Conservation (phyloP, 2,888 invertebrate species). For the Polyploca ridens region DNA sequence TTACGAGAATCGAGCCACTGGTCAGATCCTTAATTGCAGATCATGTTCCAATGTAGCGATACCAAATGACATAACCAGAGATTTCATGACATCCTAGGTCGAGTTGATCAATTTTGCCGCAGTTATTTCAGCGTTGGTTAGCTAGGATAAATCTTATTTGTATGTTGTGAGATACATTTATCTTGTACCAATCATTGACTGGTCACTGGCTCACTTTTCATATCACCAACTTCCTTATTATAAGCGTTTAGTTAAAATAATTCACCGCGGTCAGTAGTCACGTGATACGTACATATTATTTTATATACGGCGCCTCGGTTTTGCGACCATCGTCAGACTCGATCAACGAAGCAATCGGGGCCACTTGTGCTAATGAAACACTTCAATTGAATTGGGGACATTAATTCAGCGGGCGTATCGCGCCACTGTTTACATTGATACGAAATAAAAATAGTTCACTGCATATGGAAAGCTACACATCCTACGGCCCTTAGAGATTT, state of each 20-base stretch:
- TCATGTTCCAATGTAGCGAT: too few species aligned
- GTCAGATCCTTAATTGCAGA: too few species aligned
- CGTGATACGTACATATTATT: constrained; percentile 20
- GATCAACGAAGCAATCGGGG: constrained; percentile 82
- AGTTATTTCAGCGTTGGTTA: not conserved
- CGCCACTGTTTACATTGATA: constrained; percentile 67
- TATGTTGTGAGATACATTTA: not conserved
- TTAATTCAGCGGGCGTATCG: constrained; percentile 74
- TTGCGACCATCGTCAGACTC: constrained; percentile 62
- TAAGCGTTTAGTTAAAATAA: constrained; percentile 30
- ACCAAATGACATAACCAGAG: too few species aligned
- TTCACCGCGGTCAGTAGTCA: constrained; percentile 37
- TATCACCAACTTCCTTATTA: constrained; percentile 35
- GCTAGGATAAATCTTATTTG: not conserved
- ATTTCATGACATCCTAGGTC: too few species aligned
- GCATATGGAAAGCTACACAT: not conserved
- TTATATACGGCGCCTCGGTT: constrained; percentile 54
- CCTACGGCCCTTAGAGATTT: too few species aligned
- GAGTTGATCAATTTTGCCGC: too few species aligned
- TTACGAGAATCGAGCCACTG: too few species aligned
- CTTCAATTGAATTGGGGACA: constrained; percentile 84
- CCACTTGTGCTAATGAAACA: constrained; percentile 85
- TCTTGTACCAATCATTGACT: not conserved
- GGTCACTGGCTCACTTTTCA: constrained; percentile 6
- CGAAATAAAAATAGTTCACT: constrained; percentile 46